Conservation (phyloP, 2,797 vertebrate species). For the Allobates femoralis region DNA sequence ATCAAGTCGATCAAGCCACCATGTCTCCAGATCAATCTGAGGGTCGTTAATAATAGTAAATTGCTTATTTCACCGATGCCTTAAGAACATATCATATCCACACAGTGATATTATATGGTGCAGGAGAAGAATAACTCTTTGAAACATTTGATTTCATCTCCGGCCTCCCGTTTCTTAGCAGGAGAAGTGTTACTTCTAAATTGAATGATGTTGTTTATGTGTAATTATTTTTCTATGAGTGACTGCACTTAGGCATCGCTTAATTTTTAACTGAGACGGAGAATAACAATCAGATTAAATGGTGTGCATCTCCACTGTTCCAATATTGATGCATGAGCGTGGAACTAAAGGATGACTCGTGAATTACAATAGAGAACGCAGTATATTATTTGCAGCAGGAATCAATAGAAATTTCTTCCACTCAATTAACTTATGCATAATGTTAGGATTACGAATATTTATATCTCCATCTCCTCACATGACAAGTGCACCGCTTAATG, state of each 20-base stretch:
- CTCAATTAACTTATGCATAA: slow-evolving; percentile 69
- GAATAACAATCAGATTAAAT: slow-evolving; percentile 69
- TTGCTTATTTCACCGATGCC: background rate
- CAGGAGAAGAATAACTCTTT: background rate
- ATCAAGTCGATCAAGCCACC: too few species aligned
- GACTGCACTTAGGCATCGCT: slow-evolving; percentile 65
- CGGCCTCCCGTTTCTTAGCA: background rate
- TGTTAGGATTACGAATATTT: slow-evolving; percentile 62
- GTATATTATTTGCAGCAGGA: slow-evolving; percentile 64
- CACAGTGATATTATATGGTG: background rate
- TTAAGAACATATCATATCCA: background rate
- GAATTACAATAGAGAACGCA: slow-evolving; percentile 66
- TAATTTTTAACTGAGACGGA: slow-evolving; percentile 69
- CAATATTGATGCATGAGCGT: slow-evolving; percentile 64
- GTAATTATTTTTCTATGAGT: slow-evolving; percentile 52
- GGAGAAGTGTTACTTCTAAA: background rate
- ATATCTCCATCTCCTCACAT: slow-evolving; percentile 55
- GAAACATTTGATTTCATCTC: background rate
- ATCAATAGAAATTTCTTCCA: slow-evolving; percentile 67
- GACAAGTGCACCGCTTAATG: slow-evolving; percentile 13
- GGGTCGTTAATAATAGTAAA: too few species aligned
- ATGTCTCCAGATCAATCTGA: too few species aligned
- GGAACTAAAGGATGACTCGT: slow-evolving; percentile 67
- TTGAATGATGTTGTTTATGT: slow-evolving; percentile 49
- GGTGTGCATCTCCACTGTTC: slow-evolving; percentile 65